A percentile compares a stretch with the other conserved stretches of the same genome.
Conservation (phyloP, 2,797 vertebrate genomes). For the Pseudochirops cupreus region DNA sequence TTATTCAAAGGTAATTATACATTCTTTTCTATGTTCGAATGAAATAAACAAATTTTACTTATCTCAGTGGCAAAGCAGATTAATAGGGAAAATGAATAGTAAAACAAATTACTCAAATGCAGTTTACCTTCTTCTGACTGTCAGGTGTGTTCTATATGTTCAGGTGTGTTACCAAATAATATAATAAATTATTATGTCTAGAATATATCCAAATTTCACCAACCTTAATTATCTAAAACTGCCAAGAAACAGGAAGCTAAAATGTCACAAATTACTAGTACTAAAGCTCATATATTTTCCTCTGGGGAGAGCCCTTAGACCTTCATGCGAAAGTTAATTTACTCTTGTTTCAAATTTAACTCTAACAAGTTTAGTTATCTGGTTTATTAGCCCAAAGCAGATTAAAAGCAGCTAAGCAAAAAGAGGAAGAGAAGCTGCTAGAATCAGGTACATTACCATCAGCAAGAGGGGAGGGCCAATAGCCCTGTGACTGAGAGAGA, state of each 20-base stretch:
- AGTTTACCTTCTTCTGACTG: neutral
- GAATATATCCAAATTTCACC: neutral
- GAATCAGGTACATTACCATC: neutral
- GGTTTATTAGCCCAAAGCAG: neutral
- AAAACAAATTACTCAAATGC: neutral
- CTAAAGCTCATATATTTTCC: neutral
- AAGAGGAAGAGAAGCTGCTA: neutral
- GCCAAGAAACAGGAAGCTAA: neutral
- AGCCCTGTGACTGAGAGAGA: neutral
- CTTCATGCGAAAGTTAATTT: neutral
- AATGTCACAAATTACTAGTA: neutral
- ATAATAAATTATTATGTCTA: neutral
- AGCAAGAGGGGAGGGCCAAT: neutral
- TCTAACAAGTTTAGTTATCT: neutral
- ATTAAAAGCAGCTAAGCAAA: neutral
- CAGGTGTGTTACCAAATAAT: neutral
- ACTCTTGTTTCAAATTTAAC: neutral
- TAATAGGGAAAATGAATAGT: neutral
- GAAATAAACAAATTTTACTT: neutral
- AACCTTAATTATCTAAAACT: neutral
- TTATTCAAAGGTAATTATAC: neutral
- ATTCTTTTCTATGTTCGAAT: neutral
- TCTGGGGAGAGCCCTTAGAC: neutral
- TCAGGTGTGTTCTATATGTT: neutral
- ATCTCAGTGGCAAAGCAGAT: neutral